Base-by-base conservation (phyloP, 2,888 invertebrate genomes). In the Orthosia cruda region DNA sequence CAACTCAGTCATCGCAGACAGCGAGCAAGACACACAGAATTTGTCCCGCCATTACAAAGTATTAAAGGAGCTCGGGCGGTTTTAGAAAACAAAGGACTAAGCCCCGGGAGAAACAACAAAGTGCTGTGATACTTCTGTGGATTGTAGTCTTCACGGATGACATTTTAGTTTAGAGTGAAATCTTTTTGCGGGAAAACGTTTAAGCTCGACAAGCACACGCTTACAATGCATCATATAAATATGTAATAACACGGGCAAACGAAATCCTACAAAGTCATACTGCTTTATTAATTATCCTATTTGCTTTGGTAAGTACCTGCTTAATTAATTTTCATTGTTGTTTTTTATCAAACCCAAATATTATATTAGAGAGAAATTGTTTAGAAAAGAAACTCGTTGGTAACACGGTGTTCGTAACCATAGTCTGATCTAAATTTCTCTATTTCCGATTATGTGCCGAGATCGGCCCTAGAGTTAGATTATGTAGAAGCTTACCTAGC, bases 41-140 rank as follows among this genome's bases (percentile, higher is more conserved):
- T 92, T 92, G 92, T 93, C 89, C 91, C 92, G 89, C 93, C 92
- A 94, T 93, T 92, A 94, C 93, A 94, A 94, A 94, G 92, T 94
- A 94, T 94, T 94, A 95, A 93, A 94, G 93, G 92, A 92, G 93
- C 93, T 91, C 90, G 84, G 88, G 89, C 89, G 92, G 91, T 93
- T 93, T 93, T 92, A 92, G 88, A 93, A 93, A 95, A 95, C 95
- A 95, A 95, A 95, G 94, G 94, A 93, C 91, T 94, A 92, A 94
- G 92, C 93, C 93, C 86, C 92, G 87, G 90, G 92, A 91, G 89
- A 79, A 91, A 92, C 92, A 91, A 95, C 94, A 94, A 95, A 95
- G 94, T 94, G 92, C 89, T 93, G 89, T 92, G 93, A 92, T 94
- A 93, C 93, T 93, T 91, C 92, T 91, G 90, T 87, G 92, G 92